These are phyloP conservation scores for Mormyrops boulengeri DNA, from an alignment of 2,797 vertebrate genomes.

Conservation along the genomic window DNA sequence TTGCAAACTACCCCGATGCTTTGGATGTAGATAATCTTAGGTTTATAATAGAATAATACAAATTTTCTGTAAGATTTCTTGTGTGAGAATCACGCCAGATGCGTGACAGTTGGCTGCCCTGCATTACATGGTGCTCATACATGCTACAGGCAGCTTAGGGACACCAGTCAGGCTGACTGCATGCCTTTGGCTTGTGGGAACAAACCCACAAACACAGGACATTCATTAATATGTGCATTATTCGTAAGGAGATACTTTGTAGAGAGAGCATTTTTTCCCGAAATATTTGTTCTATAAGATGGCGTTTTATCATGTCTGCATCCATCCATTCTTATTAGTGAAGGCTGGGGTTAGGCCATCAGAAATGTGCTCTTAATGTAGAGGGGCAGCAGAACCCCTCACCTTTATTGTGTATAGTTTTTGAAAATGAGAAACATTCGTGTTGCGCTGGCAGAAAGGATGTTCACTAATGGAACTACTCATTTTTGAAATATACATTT, in stretches of 20 bases:
- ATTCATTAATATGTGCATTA: not conserved
- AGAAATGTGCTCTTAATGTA: not conserved
- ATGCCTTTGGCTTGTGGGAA: not conserved
- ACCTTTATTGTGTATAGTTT: not conserved
- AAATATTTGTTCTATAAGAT: not conserved
- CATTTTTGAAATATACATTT: not conserved
- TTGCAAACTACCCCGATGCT: not conserved
- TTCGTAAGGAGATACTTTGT: not conserved
- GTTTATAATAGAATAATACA: too few species aligned
- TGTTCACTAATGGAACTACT: not conserved
- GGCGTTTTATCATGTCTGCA: not conserved
- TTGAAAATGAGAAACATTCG: not conserved
- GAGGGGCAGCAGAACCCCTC: not conserved
- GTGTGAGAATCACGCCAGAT: too few species aligned
- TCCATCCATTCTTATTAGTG: not conserved
- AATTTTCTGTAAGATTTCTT: too few species aligned
- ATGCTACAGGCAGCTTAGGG: not conserved
- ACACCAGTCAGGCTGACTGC: not conserved
- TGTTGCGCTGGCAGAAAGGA: not conserved
- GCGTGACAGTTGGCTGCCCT: not conserved
- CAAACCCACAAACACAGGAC: not conserved
- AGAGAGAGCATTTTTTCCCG: not conserved
- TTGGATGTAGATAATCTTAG: too few species aligned
- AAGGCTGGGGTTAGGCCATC: not conserved
- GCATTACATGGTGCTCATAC: not conserved